Evolutionary conservation across 1,140 invertebrate species (phyloP).

Genomic region (Tigriopus japonicus): DNA sequence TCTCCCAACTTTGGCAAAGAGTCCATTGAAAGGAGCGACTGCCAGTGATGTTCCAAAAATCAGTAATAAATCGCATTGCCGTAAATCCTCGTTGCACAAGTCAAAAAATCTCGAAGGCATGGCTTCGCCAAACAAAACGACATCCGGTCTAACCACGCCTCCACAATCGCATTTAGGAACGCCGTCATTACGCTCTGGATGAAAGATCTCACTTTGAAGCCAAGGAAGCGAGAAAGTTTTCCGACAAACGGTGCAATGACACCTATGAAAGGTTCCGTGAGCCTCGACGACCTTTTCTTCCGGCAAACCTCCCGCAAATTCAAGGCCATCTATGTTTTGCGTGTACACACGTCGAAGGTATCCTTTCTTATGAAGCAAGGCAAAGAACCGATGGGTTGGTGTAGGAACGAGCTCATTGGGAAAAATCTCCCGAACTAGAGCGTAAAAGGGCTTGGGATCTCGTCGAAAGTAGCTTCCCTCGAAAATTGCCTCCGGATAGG

Average conservation of each 20-base stretch:
- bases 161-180: conserved; percentile 8
- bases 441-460: conserved; percentile 10
- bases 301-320: conserved; percentile 1
- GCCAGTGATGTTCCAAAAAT: neutral
- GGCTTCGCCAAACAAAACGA: conserved; percentile 1
- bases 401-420: neutral
- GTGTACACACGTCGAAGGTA: neutral
- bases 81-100: neutral
- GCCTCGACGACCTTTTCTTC: conserved; percentile 2
- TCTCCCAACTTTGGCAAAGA: conserved; percentile 3
- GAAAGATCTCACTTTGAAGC: neutral
- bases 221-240: neutral
- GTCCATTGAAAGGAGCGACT: conserved; percentile 5
- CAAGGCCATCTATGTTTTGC: conserved; percentile 4
- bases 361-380: neutral
- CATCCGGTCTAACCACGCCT: neutral
- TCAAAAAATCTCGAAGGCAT: neutral
- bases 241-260: neutral
- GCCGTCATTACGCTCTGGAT: neutral
- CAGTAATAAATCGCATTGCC: conserved; percentile 13
- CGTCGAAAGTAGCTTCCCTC: neutral
- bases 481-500: conserved; percentile 7
- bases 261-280: neutral
- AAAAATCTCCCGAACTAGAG: neutral
- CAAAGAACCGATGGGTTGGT: neutral